Evolutionary conservation across 2,888 invertebrate species (phyloP).

Genomic region (Cantharis nigra): DNA sequence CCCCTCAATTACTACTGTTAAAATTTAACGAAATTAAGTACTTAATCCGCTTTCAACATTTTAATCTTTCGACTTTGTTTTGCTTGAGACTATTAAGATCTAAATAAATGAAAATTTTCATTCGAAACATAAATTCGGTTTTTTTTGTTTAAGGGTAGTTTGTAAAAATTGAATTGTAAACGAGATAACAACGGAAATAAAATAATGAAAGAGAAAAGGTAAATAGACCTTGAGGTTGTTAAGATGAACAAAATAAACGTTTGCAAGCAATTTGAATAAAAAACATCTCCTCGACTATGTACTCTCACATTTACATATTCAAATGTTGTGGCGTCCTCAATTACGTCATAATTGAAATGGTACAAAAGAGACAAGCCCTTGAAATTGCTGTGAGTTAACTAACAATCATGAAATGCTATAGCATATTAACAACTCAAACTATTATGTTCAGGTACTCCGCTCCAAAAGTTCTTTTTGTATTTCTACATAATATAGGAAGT

Average conservation of each 20-base stretch:
- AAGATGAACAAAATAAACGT: slow-evolving; percentile 48
- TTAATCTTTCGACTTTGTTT: not conserved
- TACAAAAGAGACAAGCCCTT: slow-evolving; percentile 48
- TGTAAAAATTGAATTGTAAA: slow-evolving; percentile 23
- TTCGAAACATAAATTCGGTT: not conserved
- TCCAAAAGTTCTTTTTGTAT: not conserved
- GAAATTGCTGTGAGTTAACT: slow-evolving; percentile 46
- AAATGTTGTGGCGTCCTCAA: slow-evolving; percentile 53
- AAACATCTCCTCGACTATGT: slow-evolving; percentile 41
- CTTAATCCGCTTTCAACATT: not conserved
- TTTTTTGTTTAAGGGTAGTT: not conserved
- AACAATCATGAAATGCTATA: slow-evolving; percentile 35
- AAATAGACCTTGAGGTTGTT: slow-evolving; percentile 41
- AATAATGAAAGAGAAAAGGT: slow-evolving; percentile 29
- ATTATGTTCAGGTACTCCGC: not conserved
- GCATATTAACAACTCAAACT: slow-evolving; percentile 14
- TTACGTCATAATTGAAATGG: slow-evolving; percentile 54
- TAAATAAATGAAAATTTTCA: not conserved
- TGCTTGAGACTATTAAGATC: not conserved
- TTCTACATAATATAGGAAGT: not conserved
- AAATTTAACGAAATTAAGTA: not conserved
- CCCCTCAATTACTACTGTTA: not conserved
- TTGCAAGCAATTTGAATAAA: slow-evolving; percentile 49
- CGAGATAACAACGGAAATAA: slow-evolving; percentile 22
- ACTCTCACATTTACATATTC: slow-evolving; percentile 51